Percentiles rank a stretch among this genome's conserved stretches.
Conservation (phyloP, 2,113 vertebrate genomes). For the Isichthys henryi region DNA sequence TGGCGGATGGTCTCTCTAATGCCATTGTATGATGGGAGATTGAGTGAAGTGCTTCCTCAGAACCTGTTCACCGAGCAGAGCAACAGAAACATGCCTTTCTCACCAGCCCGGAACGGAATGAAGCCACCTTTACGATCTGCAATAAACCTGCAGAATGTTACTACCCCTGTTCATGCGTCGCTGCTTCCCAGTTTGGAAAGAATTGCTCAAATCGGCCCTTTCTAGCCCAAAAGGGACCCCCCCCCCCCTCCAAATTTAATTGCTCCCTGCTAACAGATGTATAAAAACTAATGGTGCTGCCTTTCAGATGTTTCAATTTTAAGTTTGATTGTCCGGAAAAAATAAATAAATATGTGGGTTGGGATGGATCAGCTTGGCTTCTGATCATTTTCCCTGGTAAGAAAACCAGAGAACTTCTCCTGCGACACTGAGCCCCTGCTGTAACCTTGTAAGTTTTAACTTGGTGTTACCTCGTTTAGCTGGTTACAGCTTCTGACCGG, state of each 20-base stretch:
- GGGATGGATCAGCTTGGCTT: background rate
- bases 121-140: background rate
- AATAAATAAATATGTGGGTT: background rate
- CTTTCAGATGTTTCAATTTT: background rate
- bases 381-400: background rate
- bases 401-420: background rate
- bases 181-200: background rate
- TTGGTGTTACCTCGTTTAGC: background rate
- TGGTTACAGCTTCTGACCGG: background rate
- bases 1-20: background rate
- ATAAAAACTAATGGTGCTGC: background rate
- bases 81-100: background rate
- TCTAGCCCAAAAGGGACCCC: background rate
- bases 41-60: background rate
- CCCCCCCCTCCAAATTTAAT: background rate
- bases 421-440: background rate
- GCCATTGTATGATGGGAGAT: background rate
- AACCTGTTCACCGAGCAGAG: background rate
- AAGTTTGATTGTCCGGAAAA: background rate
- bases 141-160: background rate
- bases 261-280: background rate
- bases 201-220: background rate
- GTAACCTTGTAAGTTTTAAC: background rate
- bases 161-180: background rate
- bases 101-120: background rate